phyloP scores from a whole-genome alignment of 2,113 vertebrate species.

The Tragelaphus buxtoni region DNA sequence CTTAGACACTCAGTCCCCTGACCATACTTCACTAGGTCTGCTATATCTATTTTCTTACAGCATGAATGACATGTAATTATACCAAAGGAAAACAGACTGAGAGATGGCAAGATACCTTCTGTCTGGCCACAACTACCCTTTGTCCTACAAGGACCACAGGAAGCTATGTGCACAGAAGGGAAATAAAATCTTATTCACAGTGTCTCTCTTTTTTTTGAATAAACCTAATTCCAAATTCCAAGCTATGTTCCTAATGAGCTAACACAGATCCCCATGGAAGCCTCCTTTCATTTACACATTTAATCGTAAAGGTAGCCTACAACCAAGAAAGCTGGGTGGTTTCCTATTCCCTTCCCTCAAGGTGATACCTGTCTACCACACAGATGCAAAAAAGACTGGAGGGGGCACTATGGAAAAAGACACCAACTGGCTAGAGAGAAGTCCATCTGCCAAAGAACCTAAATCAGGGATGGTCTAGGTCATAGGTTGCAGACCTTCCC shows the following conservation, averaged over 20 bases:
- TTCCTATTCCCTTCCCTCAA: neutral
- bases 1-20: neutral
- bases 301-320: neutral
- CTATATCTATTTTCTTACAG: neutral
- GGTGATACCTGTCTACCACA: neutral
- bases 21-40: neutral
- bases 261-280: neutral
- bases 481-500: neutral
- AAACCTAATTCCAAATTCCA: neutral
- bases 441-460: neutral
- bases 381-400: neutral
- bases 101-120: neutral
- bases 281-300: neutral
- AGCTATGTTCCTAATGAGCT: neutral
- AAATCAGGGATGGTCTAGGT: neutral
- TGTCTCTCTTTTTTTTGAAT: neutral
- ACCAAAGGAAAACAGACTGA: neutral
- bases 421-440: neutral
- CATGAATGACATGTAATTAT: neutral
- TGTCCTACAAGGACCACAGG: neutral
- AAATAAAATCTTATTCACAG: neutral
- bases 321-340: neutral
- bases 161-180: neutral
- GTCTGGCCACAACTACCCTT: neutral
- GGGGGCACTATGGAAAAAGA: neutral